Evolutionary conservation across 2,888 invertebrate genomes (phyloP), one percentile per base, ranked within the genome.

Genomic region (Dioctria linearis): DNA sequence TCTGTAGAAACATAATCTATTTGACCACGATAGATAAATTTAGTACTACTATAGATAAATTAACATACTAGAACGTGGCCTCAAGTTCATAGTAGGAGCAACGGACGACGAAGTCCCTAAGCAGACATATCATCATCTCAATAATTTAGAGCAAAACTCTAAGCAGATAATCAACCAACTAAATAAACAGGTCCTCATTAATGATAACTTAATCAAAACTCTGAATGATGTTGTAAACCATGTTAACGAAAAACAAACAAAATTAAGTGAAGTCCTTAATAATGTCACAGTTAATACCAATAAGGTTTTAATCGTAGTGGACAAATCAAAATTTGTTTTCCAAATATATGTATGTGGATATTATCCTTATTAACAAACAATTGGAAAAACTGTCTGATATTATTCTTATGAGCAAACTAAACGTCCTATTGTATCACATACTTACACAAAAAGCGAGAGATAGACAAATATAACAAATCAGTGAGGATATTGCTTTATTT

Each of bases 21-120:
- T 40, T 80, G 39, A 80, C 80, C 25, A 71, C 73, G 37, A 80
- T 80, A 25, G 80, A 80, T 9, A 80, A 71, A 61, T 80, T 80
- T 63, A 61, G 61, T 43, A 80, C 80, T 3, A 73, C 71, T 5
- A 42, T 61, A 59, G 59, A 80, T 40, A 78, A 65, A 49, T 54
- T 65, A 40, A 66, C 65, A 25, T 65, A 78, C 40, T 59, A 43
- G 65, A 66, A n/a, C 11, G 40, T 49, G 66, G 37, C 39, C 13
- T 49, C 57, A 59, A 63, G 13, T 8, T 40, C 46, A 8, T 73
- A n/a, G 54, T 42, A 37, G 71, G 71, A 11, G 54, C 71, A 11
- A 73, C 54, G 54, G 57, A 73, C 57, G n/a, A n/a, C 5, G 71
- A 73, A 40, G 71, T 54, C 39, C 25, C 54, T n/a, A 57, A 11